Evolutionary conservation across 2,888 invertebrate species (phyloP), one percentile per base, ranked within the genome.

Genomic region (Lamproptera curius): DNA sequence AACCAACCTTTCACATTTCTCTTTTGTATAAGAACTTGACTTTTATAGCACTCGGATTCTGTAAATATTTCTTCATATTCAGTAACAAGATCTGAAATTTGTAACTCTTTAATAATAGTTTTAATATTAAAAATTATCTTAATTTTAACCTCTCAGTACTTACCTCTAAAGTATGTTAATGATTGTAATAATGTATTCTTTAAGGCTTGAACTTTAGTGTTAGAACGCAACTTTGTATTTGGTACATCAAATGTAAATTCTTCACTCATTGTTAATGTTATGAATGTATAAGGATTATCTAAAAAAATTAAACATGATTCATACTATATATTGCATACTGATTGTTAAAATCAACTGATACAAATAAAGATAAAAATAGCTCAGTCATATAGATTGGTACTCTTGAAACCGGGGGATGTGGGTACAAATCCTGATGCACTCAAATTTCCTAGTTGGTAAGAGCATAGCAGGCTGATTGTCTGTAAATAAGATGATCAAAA

Each of bases 1-100:
- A 42, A 55, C 46, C 44, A 67, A 82, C 83, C 70, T 76, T 53
- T 70, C 64, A 68, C 77, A 77, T 61, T 64, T 75, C 46, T 72
- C 65, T 53, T 70, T 31, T 66, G 67, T 46, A 53, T 50, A 2
- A 52, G 40, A 38, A 64, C 60, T 54, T 75, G 64, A 33, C 56
- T 58, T 62, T 72, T 79, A 50, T 62, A 68, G 16, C 57, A 69
- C 49, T 76, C 67, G 16, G 61, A 62, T 54, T 75, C 71, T 23
- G 56, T 56, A 45, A 63, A 56, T 11, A 80, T 53, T 37, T 69
- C 59, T 46, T 80, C 72, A 50, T 76, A 63, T 28, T 82, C 77
- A 11, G 45, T 36, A 2, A 73, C 31, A n/a, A 85, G 61, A 17
- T 78, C 85, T 86, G 68, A 78, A 81, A 46, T 1, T 41, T 13